phyloP scores from a whole-genome alignment of 92 coral and sea anemone genomes.

The Phenganax marumi region DNA sequence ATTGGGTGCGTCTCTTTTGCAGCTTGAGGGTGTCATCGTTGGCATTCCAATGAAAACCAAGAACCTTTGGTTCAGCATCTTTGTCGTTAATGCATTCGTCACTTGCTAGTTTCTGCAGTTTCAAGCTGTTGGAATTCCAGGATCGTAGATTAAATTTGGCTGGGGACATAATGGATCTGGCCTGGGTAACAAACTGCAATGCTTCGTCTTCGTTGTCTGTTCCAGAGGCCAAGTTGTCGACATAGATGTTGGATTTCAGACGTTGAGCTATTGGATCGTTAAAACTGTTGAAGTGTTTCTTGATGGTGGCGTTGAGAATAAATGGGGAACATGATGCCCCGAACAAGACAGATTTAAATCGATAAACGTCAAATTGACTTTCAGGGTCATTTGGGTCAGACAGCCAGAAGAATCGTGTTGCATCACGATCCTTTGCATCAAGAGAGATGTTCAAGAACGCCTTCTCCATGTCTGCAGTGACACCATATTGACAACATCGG shows the following conservation, averaged over 20 bases:
- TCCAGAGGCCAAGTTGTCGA: no score
- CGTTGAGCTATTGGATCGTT: no score
- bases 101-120: constrained; percentile 25
- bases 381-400: constrained; percentile 2
- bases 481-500: constrained; percentile 6
- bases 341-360: not conserved
- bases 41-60: constrained; percentile 32
- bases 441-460: constrained; percentile 47
- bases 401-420: constrained; percentile 57
- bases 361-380: not conserved
- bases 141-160: constrained; percentile 56
- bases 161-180: constrained; percentile 36
- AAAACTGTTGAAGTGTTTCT: no score
- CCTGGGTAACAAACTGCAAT: constrained; percentile 30
- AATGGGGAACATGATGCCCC: not conserved
- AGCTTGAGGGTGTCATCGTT: constrained; percentile 13
- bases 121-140: constrained; percentile 53
- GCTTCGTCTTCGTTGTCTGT: constrained; percentile 39
- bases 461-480: no score
- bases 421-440: constrained; percentile 47
- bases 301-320: no score
- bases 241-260: no score
- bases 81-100: constrained; percentile 30
- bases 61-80: constrained; percentile 10
- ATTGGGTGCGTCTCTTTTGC: not conserved